These are phyloP conservation scores for Rhabdomys dilectus DNA, from an alignment of 2,113 vertebrate species.

Conservation along the genomic window DNA sequence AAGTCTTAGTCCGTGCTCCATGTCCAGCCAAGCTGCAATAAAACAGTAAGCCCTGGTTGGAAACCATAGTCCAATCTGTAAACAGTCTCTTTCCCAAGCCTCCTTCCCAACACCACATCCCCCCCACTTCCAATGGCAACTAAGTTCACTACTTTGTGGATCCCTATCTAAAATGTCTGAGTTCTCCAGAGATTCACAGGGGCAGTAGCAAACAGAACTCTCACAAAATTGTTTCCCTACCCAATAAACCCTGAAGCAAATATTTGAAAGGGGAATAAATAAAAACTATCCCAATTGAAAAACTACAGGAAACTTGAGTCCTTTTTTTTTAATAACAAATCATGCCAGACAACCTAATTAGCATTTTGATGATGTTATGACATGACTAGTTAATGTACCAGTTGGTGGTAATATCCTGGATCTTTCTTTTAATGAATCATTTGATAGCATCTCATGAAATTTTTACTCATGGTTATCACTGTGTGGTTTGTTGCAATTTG, in stretches of 20 bases:
- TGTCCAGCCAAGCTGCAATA: slow-evolving; percentile 13
- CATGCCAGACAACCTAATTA: slow-evolving; percentile 80
- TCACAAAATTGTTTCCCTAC: slow-evolving; percentile 36
- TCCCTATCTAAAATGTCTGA: neutral
- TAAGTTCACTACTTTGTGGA: slow-evolving; percentile 5
- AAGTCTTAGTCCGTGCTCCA: neutral
- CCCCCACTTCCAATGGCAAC: neutral
- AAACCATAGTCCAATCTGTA: neutral
- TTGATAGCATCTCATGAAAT: slow-evolving; percentile 84
- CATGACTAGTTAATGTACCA: slow-evolving; percentile 79
- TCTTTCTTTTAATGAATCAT: slow-evolving; percentile 83
- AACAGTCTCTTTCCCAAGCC: slow-evolving; percentile 4
- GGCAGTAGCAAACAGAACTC: neutral
- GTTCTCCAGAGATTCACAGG: neutral
- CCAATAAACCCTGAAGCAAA: neutral
- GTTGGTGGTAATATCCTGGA: slow-evolving; percentile 80
- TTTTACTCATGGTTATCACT: slow-evolving; percentile 78
- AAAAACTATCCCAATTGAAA: slow-evolving; percentile 55
- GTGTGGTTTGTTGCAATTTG: slow-evolving; percentile 76
- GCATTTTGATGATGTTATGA: slow-evolving; percentile 79
- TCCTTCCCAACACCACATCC: neutral
- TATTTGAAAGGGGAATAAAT: neutral
- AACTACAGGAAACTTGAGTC: slow-evolving; percentile 64
- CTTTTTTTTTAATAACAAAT: slow-evolving; percentile 74
- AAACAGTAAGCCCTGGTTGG: neutral